Evolutionary conservation across 2,888 invertebrate species (phyloP).

Genomic region (Protophormia terraenovae): DNA sequence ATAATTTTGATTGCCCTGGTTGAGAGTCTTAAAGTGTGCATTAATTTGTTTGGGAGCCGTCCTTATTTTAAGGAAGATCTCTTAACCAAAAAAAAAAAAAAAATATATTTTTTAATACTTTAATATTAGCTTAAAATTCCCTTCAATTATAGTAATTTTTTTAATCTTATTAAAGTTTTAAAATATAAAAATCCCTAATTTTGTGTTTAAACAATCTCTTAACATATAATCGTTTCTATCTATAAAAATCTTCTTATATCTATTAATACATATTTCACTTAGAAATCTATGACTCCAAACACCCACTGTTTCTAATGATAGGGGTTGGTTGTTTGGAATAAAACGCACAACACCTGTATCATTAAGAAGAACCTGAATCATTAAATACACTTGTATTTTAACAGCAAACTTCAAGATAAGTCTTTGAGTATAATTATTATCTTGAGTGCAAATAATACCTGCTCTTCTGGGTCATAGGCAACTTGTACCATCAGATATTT

Average conservation of each 20-base stretch:
- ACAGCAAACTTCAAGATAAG: background rate
- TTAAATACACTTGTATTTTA: conserved; percentile 6
- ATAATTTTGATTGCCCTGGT: no score
- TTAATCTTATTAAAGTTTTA: background rate
- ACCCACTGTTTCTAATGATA: conserved; percentile 52
- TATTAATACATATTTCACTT: background rate
- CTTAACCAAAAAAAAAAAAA: no score
- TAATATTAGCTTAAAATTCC: background rate
- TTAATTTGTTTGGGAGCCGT: no score
- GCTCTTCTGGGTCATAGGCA: background rate
- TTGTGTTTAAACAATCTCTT: background rate
- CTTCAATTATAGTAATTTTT: background rate
- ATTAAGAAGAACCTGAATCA: background rate
- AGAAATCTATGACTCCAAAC: background rate
- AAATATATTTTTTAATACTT: no score
- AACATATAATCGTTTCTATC: background rate
- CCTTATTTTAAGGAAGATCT: no score
- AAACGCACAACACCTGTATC: background rate
- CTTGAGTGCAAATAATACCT: conserved; percentile 34
- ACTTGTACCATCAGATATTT: background rate
- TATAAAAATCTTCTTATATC: background rate
- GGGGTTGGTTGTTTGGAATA: background rate
- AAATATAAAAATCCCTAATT: background rate
- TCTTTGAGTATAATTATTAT: conserved; percentile 20
- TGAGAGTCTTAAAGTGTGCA: no score